phyloP scores from a whole-genome alignment of 2,888 invertebrate genomes.

The Sesia apiformis region DNA sequence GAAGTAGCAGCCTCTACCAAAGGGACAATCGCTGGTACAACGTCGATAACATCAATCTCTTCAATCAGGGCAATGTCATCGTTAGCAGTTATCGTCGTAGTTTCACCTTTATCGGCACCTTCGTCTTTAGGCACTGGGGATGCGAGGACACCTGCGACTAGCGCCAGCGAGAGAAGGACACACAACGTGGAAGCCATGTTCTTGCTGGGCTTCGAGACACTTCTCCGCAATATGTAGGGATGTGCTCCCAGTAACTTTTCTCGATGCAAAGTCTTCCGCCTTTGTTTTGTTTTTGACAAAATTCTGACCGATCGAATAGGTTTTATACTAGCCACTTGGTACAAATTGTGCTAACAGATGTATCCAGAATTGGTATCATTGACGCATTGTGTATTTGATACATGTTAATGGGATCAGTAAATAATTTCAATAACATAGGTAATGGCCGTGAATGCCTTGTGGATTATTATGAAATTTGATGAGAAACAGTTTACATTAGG shows the following conservation, averaged over 20 bases:
- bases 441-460: conserved; percentile 58
- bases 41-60: conserved; percentile 37
- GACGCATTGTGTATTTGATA: conserved; percentile 35
- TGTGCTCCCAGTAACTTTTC: conserved; percentile 25
- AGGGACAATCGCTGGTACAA: conserved; percentile 36
- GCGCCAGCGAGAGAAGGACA: conserved; percentile 41
- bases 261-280: conserved; percentile 21
- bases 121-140: conserved; percentile 22
- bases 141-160: conserved; percentile 28
- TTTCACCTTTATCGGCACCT: conserved; percentile 14
- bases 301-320: conserved; percentile 19
- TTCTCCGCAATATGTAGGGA: conserved; percentile 34
- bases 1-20: conserved; percentile 19
- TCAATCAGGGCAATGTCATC: conserved; percentile 28
- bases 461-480: conserved; percentile 30
- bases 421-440: conserved; percentile 62
- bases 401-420: conserved; percentile 39
- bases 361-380: conserved; percentile 52
- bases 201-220: conserved; percentile 32
- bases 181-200: conserved; percentile 44
- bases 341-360: conserved; percentile 49
- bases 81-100: conserved; percentile 26
- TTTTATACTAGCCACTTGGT: conserved; percentile 40
- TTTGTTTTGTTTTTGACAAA: conserved; percentile 19
- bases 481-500: conserved; percentile 24